Evolutionary conservation across 35 echinoderm and acorn worm species (phyloP), one percentile per base, ranked within the genome.

Genomic region (Hemicentrotus pulcherrimus): DNA sequence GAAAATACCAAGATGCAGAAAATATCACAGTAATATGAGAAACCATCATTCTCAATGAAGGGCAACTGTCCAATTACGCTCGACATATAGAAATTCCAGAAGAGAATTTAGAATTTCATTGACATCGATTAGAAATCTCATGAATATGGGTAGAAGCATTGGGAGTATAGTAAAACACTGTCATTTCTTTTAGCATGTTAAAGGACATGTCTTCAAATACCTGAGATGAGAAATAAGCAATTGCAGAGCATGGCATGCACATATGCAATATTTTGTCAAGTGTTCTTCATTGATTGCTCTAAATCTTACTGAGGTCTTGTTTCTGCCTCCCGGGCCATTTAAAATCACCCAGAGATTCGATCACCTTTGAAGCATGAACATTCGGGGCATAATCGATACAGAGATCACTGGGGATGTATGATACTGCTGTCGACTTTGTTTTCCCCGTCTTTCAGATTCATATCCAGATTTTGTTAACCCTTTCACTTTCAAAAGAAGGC

Each of bases 191-290:
- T 55, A 2, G 50, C 50, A 11, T 55, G 50, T 55, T 55, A 55
- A 14, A 55, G 50, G 15, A 55, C 9, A 55, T 55, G 50, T 55
- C 50, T 55, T 55, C 9, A 10, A 10, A 78, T 78, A 30, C 4
- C 2, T 78, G 15, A 24, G 22, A 78, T 78, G 65, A 78, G 65
- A 78, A n/a, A 78, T 22, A 8, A 78, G 65, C 65, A 78, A 78
- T 78, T 78, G 65, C 65, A 22, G 6, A n/a, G 65, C 65, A 28
- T 78, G 65, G 65, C 65, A 70, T 18, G 24, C 24, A 78, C 65
- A n/a, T 78, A 78, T 78, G 65, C 65, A 78, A 78, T 78, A 78
- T 78, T 78, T 78, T 78, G 65, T 78, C 65, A 78, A 78, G 65
- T 15, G 65, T 78, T 78, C 65, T 78, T 78, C 28, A 78, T 78